phyloP scores from a whole-genome alignment of 2,888 invertebrate species.

The Nemoura dubitans region DNA sequence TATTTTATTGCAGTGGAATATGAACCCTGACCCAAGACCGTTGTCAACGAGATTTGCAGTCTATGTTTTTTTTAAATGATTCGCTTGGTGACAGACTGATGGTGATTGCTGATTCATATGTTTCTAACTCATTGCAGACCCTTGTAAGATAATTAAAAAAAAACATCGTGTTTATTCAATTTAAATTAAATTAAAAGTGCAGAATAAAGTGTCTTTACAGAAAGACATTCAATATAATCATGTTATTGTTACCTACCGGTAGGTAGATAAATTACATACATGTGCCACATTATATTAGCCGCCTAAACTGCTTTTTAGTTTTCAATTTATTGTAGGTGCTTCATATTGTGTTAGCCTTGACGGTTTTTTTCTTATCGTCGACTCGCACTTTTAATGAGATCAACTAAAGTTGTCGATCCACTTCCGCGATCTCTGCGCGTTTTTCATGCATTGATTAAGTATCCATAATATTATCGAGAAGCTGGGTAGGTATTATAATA shows the following conservation, averaged over 20 bases:
- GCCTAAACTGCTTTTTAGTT: not conserved
- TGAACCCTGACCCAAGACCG: not conserved
- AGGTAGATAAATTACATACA: too few species aligned
- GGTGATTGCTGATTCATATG: too few species aligned
- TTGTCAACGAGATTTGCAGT: too few species aligned
- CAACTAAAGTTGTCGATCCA: not conserved
- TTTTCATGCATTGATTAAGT: not conserved
- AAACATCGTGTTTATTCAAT: too few species aligned
- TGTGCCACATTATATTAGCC: not conserved
- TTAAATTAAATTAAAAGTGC: too few species aligned
- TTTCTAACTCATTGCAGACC: too few species aligned
- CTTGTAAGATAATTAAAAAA: too few species aligned
- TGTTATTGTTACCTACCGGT: too few species aligned
- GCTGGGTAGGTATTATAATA: not conserved
- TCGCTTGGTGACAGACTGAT: too few species aligned
- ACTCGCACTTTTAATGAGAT: not conserved
- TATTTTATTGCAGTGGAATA: not conserved
- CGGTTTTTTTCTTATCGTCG: not conserved
- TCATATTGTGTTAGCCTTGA: not conserved
- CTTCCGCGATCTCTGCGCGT: not conserved
- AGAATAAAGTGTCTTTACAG: too few species aligned
- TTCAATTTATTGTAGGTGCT: slow-evolving; percentile 3
- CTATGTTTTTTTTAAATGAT: too few species aligned
- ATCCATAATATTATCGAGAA: not conserved
- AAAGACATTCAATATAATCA: too few species aligned